Conservation (phyloP, 2,113 vertebrate species). For the Rhinoderma darwinii region DNA sequence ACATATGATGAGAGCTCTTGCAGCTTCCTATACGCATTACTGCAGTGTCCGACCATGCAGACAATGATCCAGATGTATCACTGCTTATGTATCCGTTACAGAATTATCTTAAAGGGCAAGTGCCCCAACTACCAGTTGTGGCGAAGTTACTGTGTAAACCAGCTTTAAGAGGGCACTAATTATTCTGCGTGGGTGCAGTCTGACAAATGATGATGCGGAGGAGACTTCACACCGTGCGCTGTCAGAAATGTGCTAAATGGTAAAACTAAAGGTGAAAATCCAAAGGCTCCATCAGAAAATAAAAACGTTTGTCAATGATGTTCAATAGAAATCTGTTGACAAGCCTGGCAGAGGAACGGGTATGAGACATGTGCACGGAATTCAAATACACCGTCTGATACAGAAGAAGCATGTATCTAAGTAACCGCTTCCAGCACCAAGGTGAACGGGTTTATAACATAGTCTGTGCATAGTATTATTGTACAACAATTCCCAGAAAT, state of each 20-base stretch:
- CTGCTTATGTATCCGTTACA: neutral
- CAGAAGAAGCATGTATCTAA: neutral
- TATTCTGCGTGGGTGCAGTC: constrained; percentile 18
- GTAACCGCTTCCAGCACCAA: constrained; percentile 3
- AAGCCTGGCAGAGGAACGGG: neutral
- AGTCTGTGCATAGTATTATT: neutral
- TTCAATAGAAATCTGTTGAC: constrained; percentile 29
- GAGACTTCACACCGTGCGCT: constrained; percentile 2
- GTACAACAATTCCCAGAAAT: neutral
- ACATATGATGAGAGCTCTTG: neutral
- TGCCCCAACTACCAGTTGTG: neutral
- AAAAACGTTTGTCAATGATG: neutral
- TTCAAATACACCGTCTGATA: neutral
- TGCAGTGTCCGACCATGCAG: neutral
- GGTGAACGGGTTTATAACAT: neutral
- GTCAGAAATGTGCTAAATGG: constrained; percentile 12
- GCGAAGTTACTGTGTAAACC: neutral
- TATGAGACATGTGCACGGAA: neutral
- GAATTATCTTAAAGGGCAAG: constrained; percentile 11
- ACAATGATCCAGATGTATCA: neutral
- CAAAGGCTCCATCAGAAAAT: neutral
- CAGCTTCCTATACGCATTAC: neutral
- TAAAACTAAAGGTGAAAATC: constrained; percentile 1
- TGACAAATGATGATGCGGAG: constrained; percentile 4
- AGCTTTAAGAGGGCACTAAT: neutral